Evolutionary conservation across 2,113 vertebrate species (phyloP), one percentile per base, ranked within the genome.

Genomic region (Eidolon helvum): DNA sequence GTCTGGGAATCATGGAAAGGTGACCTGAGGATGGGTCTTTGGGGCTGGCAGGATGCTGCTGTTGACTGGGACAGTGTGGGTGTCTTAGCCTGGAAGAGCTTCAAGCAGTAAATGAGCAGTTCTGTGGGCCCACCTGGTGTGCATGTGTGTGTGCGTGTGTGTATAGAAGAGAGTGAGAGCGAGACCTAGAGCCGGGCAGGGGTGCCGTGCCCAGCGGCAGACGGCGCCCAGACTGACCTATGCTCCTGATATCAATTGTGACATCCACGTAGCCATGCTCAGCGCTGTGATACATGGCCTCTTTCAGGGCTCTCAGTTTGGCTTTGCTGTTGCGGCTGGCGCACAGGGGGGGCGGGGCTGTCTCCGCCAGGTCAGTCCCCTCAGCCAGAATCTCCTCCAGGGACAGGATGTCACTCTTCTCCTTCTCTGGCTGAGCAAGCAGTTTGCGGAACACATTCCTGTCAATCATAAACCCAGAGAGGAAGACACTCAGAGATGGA

Each of bases 361-460:
- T 98, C 26, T 99, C 99, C 0, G 99, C 99, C 98, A 99, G 96
- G 96, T 99, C 99, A 0, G 99, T 99, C 59, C 99, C 99, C 97
- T 99, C 99, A 0, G 99, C 99, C 97, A 99, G 98, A 97, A 99
- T 99, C 99, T 99, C 99, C 98, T 99, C 99, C 98, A 99, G 98
- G 0, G 99, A 99, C 95, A 99, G 98, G 71, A 99, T 99, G 75
- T 99, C 99, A 0, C 98, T 99, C 98, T 99, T 99, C 45, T 99
- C 99, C 97, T 99, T 99, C 98, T 99, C 99, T 0, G 99, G 98
- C 96, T 99, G 99, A 94, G 99, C 99, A 87, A 99, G 98, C 98
- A 99, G 99, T 98, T 99, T 99, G 86, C 99, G 99, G 95, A 99
- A 99, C 91, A 99, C 99, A 7, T 99, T 99, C 98, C 99, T 99